phyloP scores from a whole-genome alignment of 2,888 invertebrate species.

The Ophioninae sp. region DNA sequence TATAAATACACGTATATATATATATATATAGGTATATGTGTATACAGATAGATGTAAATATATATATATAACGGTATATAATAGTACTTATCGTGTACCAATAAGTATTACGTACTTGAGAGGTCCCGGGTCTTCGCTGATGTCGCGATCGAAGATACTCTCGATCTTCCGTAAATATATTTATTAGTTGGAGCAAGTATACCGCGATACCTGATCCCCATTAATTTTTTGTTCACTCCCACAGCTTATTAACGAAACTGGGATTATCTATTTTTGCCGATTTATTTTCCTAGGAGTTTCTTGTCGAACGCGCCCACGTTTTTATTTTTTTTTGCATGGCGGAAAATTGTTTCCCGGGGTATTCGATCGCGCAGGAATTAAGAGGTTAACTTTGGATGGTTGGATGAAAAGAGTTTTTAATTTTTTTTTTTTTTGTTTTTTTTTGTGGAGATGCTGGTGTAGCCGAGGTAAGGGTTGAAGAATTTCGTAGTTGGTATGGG shows the following conservation, averaged over 20 bases:
- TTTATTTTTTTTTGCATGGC: no score
- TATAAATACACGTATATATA: constrained; percentile 29
- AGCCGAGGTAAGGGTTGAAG: no score
- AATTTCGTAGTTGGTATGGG: no score
- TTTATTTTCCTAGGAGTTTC: background rate
- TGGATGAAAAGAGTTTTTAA: no score
- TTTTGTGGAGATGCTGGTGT: no score
- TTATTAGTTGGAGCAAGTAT: constrained; percentile 23
- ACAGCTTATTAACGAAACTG: constrained; percentile 2
- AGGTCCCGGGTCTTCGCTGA: constrained; percentile 50
- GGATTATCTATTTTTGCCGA: background rate
- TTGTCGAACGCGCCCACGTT: no score
- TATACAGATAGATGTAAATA: constrained; percentile 10
- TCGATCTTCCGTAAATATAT: constrained; percentile 45
- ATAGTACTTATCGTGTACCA: constrained; percentile 61
- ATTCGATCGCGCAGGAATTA: no score
- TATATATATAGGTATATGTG: background rate
- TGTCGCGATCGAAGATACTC: constrained; percentile 59
- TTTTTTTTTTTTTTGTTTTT: no score
- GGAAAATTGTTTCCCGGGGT: no score
- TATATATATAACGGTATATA: constrained; percentile 46
- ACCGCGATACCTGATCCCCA: constrained; percentile 20
- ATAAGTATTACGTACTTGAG: constrained; percentile 63
- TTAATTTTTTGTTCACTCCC: constrained; percentile 1
- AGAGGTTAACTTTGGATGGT: no score